Evolutionary conservation across 2,797 vertebrate species (phyloP), one percentile per base, ranked within the genome.

Genomic region (Clamator glandarius): DNA sequence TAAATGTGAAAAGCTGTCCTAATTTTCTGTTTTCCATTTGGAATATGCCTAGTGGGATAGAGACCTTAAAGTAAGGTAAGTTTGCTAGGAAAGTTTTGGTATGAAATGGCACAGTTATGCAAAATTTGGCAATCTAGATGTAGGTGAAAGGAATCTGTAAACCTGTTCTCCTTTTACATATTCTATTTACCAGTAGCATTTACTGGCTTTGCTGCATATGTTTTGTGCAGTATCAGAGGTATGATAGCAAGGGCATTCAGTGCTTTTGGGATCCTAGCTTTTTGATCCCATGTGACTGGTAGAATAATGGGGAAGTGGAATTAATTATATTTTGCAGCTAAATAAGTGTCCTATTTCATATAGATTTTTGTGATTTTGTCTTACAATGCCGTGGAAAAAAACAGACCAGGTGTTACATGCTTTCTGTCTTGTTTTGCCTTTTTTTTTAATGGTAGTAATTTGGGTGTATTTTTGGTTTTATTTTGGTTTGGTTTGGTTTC

Each of bases 401-500:
- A 11, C 12, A 66, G 36, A 50, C 9, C 8, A 36, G 12, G 4
- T 8, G 15, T 59, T 62, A 15, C 24, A 20, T 18, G 3, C 1
- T 36, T 57, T 69, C 36, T 44, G 3, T 7, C n/a, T 58, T 59
- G 15, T 21, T 63, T 36, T 50, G 15, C 5, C 4, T 24, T 41
- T 12, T 33, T 35, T 14, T n/a, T 4, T 17, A 42, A 35, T n/a
- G 28, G 8, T 6, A 12, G 6, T 29, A 73, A 42, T 14, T 58
- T 15, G 8, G 18, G 44, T 39, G n/a, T n/a, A n/a, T 44, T 42
- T 29, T 3, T 10, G 5, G 0, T 6, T 76, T 31, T 19, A 5
- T 18, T 74, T 29, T 11, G 5, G 36, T 44, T 68, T 33, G 2
- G 6, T 61, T 57, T 31, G 2, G 10, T 48, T 75, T 66, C 9